Evolutionary conservation across 2,113 vertebrate genomes (phyloP), one percentile per base, ranked within the genome.

Genomic region (Chauna torquata): DNA sequence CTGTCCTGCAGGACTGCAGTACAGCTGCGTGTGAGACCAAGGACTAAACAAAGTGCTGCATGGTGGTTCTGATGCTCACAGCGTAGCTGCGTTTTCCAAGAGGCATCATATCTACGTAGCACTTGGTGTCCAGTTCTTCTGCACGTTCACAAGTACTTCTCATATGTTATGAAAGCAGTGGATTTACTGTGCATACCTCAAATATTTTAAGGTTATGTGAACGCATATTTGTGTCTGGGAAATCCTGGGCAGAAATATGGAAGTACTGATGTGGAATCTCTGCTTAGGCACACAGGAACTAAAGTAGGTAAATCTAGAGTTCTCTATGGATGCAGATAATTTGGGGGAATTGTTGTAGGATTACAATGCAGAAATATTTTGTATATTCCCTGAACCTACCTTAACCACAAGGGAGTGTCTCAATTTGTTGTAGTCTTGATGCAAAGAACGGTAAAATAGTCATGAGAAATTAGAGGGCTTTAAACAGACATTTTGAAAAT

Each of bases 401-500:
- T 54, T 78, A 72, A 61, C 27, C 75, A 34, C 27, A 40, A 16
- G 7, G 10, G 5, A 42, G 18, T 36, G 9, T 45, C 40, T 25
- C 19, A 40, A 11, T 50, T 82, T 58, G 24, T 85, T 25, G 36
- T 55, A 79, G 68, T 85, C 64, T 45, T 76, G 27, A 6, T 71
- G 20, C 13, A 70, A 89, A 19, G 11, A 90, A 77, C 34, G 18
- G 11, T 50, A 84, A 58, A 72, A 49, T 5, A 50, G 24, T 52
- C 30, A n/a, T 34, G 66, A 76, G 49, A 76, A 88, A 92, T 93
- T 88, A 91, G 85, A 94, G 59, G 38, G 7, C 12, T 83, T 91
- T 96, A 98, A 95, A 94, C 70, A 93, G 70, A 85, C 93, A 89
- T 85, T 95, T 97, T 92, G 82, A 89, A 96, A 97, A 93, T 81